Base-by-base conservation (phyloP, 1,140 invertebrate species). In the Pachyrhynchus sulphureomaculatus region DNA sequence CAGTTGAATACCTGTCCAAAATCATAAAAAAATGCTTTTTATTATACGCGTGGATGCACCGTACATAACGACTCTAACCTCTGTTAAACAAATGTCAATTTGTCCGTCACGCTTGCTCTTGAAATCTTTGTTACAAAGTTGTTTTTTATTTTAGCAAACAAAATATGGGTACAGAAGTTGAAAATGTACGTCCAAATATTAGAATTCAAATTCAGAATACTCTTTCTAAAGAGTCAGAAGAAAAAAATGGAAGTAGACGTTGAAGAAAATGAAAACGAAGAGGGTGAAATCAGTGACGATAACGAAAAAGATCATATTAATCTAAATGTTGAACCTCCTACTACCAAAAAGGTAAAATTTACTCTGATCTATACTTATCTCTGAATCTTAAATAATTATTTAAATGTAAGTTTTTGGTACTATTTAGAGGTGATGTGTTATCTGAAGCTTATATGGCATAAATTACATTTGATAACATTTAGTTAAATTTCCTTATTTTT, bases 281-380 rank as follows among this genome's bases (percentile, higher is more conserved):
- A 82, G 68, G 80, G 80, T 64, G 80, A 83, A 78, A 80, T 83
- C 71, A 48, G 71, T 51, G 72, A 77, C 24, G 74, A 77, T 58
- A 73, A 78, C 45, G 76, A 58, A 73, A 77, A 42, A 62, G 72
- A 47, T 49, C 62, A 15, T 21, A 44, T 10, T 33, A 29, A 4
- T n/a, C 20, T 8, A 15, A 8, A 10, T 12, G n/a, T 29, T 34
- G 21, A 48, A 10, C 20, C 13, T 17, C 36, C 39, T 51, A 23
- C 32, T 13, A 49, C 37, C 15, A 41, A 58, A 18, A 65, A 55
- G 37, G 52, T 37, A 53, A 33, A 9, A 34, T 48, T 44, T 24
- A 62, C 20, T n/a, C 41, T 49, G 34, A 48, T n/a, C 2, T 24
- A 51, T 18, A 21, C 0, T 39, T 9, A 47, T 45, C 21, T 45